Evolutionary conservation across 92 coral and sea anemone genomes (phyloP).

Genomic region (Epizoanthus scotinus): DNA sequence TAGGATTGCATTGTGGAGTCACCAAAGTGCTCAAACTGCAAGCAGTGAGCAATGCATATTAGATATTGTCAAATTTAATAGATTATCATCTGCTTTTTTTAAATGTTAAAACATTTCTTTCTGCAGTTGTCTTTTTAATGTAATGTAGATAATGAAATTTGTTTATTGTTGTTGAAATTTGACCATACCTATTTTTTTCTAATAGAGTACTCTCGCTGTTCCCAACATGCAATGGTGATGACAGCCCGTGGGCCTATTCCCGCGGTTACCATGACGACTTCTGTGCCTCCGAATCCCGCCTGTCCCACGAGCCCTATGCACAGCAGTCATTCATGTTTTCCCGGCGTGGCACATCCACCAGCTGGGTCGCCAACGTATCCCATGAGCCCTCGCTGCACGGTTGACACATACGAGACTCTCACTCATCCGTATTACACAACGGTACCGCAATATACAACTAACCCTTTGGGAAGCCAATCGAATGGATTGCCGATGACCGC

Average conservation of each 20-base stretch:
- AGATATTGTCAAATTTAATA: too few species aligned
- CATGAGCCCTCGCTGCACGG: constrained; percentile 72
- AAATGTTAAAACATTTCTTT: too few species aligned
- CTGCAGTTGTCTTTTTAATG: too few species aligned
- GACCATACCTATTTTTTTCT: neutral
- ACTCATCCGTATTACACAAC: constrained; percentile 63
- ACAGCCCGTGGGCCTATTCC: constrained; percentile 13
- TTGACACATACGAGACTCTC: constrained; percentile 74
- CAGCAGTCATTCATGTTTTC: constrained; percentile 68
- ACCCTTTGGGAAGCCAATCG: constrained; percentile 58
- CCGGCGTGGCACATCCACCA: constrained; percentile 67
- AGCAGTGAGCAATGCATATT: too few species aligned
- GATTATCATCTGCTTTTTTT: too few species aligned
- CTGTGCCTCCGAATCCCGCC: constrained; percentile 47
- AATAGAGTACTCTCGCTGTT: constrained; percentile 47
- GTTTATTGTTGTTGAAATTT: neutral
- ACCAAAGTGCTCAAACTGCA: too few species aligned
- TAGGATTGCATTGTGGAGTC: too few species aligned
- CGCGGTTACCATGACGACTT: constrained; percentile 38
- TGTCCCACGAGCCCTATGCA: constrained; percentile 58
- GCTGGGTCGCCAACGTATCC: constrained; percentile 70
- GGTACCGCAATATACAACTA: constrained; percentile 63
- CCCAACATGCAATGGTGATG: constrained; percentile 54
- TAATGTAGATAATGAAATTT: too few species aligned
- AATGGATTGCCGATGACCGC: constrained; percentile 53